Evolutionary conservation across 1,140 invertebrate species (phyloP), one percentile per base, ranked within the genome.

Genomic region (Drosophila tsacasi): DNA sequence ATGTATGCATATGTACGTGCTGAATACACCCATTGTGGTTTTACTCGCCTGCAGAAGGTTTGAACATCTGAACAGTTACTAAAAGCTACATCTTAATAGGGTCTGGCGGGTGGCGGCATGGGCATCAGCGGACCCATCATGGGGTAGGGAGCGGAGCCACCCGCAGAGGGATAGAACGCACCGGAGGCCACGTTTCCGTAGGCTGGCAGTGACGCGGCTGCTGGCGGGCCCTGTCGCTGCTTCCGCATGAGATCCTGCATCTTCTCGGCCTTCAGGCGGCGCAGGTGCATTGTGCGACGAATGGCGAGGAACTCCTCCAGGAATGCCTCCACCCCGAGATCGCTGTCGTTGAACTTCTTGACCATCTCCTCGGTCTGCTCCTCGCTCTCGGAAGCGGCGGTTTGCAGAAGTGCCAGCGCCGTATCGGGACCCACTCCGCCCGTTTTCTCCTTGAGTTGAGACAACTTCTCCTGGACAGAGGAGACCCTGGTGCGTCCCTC

Each of bases 231-330:
- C 58, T 87, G 58, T 69, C 68, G 37, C 15, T 92, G 79, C 92
- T 93, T 92, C 67, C 94, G 94, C 39, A 97, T 94, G 3, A 98
- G 89, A 91, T 98, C 97, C 60, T 94, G 94, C 95, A 98, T 96
- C 94, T 98, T 98, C 60, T 98, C 97, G 17, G 96, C 95, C 94
- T 98, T 98, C 1, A 98, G 95, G 90, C 97, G 95, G 42, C 97
- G 94, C 46, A 97, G 79, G 90, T 98, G 97, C 94, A 97, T 97
- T 37, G 95, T 92, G 90, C 96, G 97, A 13, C 97, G 94, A 75
- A 95, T 94, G 3, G 94, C 94, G 55, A 96, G 93, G 93, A 97
- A 98, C 62, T 97, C 94, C 39, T 96, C 96, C 9, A 98, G 92
- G 86, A 98, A 98, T 66, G 95, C 94, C 23, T 98, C 97, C 1